Base-by-base conservation (phyloP, 2,113 vertebrate species). In the Thermophis baileyi region DNA sequence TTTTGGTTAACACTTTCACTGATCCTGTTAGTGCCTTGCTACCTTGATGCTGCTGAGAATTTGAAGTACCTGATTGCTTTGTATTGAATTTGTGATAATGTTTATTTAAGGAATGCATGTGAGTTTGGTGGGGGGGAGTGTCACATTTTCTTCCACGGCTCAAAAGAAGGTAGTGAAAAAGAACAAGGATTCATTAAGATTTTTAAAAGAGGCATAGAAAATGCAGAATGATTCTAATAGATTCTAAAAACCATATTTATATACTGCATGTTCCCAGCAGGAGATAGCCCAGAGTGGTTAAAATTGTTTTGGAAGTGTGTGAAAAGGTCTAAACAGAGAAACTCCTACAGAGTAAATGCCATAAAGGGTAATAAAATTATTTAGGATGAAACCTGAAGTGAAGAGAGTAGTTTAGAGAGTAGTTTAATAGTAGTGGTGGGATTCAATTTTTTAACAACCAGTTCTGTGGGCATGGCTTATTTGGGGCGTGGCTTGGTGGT, bases 131-230 rank as follows among this genome's bases (percentile, higher is more conserved):
- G 9, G 9, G 20, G 24, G 7, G 2, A 0, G 1, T 22, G 4
- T 74, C 18, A 81, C 18, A 81, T 81, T 44, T 81, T 81, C 35
- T 81, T 81, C 35, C 35, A 81, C 3, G 22, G 74, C 35, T 81
- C 35, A 8, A 81, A 81, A 81, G 35, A 81, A 81, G 7, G 35
- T 44, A 81, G 35, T 81, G 35, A 81, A 81, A 44, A 44, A 40
- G 74, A 81, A 44, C 35, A 81, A 81, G 74, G 74, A 44, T 81
- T 81, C 35, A 40, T 81, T 81, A 40, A 81, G n/a, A 40, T 40
- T 81, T n/a, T 81, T 40, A 74, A 74, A 74, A 81, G 69, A 81
- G 69, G 69, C n/a, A 81, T 18, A 81, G n/a, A 40, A 81, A 81
- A 81, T 81, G 16, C 35, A 40, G 69, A 81, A 81, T 20, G 35